Conservation (phyloP, 2,113 vertebrate genomes). For the Ciconia maguari region DNA sequence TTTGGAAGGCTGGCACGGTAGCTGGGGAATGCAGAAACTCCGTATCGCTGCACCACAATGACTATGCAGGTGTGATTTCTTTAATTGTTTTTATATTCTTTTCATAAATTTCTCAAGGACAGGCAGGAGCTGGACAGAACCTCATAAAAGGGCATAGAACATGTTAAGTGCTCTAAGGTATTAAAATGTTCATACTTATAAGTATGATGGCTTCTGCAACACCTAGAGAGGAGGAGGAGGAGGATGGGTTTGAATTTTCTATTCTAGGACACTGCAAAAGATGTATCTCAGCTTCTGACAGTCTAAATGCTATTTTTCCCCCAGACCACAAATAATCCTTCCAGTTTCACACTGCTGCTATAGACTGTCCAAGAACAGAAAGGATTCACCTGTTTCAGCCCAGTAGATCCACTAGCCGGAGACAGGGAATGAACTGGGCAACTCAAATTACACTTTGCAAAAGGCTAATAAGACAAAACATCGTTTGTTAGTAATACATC, state of each 20-base stretch:
- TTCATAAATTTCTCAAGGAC: background rate
- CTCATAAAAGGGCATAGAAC: background rate
- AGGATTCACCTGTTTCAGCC: background rate
- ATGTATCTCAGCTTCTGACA: background rate
- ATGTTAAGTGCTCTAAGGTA: background rate
- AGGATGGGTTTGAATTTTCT: background rate
- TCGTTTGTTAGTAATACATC: fast-evolving
- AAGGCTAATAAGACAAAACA: background rate
- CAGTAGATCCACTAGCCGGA: background rate
- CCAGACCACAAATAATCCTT: background rate
- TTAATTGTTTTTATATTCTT: background rate
- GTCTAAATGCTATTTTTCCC: background rate
- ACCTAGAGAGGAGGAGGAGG: background rate
- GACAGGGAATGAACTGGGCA: background rate
- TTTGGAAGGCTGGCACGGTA: fast-evolving
- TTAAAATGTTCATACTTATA: background rate
- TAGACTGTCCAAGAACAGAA: background rate
- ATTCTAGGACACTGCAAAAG: background rate
- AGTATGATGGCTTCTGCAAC: background rate
- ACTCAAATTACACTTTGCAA: background rate
- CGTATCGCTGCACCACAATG: fast-evolving
- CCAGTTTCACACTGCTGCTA: background rate
- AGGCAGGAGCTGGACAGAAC: background rate
- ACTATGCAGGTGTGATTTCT: background rate
- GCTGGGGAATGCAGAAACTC: background rate